Base-by-base conservation (phyloP, 2,888 invertebrate genomes). In the Drosophila mimica region DNA sequence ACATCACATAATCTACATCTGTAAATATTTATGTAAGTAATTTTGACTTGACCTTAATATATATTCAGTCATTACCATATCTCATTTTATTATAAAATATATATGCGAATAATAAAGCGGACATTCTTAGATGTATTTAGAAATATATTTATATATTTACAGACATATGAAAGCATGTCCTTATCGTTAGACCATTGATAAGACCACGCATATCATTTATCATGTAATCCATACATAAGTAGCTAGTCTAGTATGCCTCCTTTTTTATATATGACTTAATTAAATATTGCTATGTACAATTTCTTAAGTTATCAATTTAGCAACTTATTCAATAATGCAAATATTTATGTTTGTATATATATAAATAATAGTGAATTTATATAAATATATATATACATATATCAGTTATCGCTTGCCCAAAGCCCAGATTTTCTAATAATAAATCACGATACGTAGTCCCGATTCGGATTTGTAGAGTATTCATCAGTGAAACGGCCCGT, bases 401-500 rank as follows among this genome's bases (percentile, higher is more conserved):
- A 48, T 52, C n/a, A 54, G 30, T 51, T 48, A 46, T 57, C 15
- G 61, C 49, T 67, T 73, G 56, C 70, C 79, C 64, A 72, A 72
- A 64, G 43, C 56, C 53, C 46, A 53, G 28, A 51, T 53, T 34
- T 57, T 62, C 31, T 56, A 17, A 30, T 38, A 13, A 31, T 67
- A 62, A 85, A 91, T 93, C 90, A 93, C 90, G 93, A 92, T 73
- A 92, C 92, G 76, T 92, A 93, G 74, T 93, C 93, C 48, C 93
- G 92, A 73, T 79, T 92, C 7, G 89, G 83, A 76, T 81, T 91
- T 8, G 84, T 78, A 61, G 92, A 84, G 78, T 92, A 93, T 66
- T 93, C 93, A 72, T 93, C 93, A 78, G 84, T 91, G 73, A 93
- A 93, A 53, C 93, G 92, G n/a, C 88, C 89, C 58, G 92, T 83